Evolutionary conservation across 2,888 invertebrate species (phyloP), one percentile per base, ranked within the genome.

Genomic region (Eurytoma adleriae): DNA sequence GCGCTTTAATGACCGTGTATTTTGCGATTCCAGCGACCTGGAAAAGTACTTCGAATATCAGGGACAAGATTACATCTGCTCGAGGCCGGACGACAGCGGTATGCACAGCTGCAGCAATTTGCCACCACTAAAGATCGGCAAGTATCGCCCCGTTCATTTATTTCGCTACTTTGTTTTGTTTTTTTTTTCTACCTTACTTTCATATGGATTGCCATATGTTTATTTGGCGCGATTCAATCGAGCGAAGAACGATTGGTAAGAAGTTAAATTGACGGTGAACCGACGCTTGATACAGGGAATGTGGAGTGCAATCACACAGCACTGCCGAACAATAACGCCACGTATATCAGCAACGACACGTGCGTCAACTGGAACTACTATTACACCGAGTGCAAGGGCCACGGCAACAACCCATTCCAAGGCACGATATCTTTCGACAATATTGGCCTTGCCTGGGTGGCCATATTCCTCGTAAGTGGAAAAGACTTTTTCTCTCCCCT

Each of bases 381-480:
- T 92, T 99, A 99, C 91, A 97, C 97, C 72, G 95, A 96, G 88
- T 99, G 99, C 92, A 95, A 95, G 82, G 96, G 98, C 83, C 95
- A 96, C 85, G 98, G 97, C 75, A 94, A 96, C 87, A 99, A 99
- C 92, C 99, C 99, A 16, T 99, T 99, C 91, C 97, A 98, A 92
- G 99, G 99, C 82, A 98, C 99, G 79, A 99, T 99, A 89, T 98
- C 98, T 59, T 99, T 99, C 91, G 99, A 99, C 92, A 99, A 99
- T 92, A 99, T 99, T 88, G 99, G 99, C 84, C 95, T 99, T 87
- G 99, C 99, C 30, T 99, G 99, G 99, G 99, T 99, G 84, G 99
- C 99, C 85, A 99, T 99, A 91, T 99, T 99, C 92, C 94, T 99
- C 94, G 99, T 99, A 92, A 95, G 95, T 93, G 83, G 10, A 57